Conservation (phyloP, 2,797 vertebrate species). For the Leucoraja ocellata region DNA sequence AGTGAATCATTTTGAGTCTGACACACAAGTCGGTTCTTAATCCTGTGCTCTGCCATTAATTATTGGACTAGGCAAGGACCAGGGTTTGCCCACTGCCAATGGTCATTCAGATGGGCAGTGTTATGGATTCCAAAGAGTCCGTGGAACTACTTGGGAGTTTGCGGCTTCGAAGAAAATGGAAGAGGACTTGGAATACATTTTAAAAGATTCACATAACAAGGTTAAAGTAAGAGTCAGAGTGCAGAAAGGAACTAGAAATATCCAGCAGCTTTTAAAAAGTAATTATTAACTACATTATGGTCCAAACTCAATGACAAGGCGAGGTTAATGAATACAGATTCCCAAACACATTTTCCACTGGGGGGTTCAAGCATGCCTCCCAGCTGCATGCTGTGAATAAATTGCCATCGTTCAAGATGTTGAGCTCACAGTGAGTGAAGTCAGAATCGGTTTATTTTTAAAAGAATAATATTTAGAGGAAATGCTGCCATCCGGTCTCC, state of each 20-base stretch:
- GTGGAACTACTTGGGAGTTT: neutral
- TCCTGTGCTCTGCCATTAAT: neutral
- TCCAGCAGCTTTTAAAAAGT: neutral
- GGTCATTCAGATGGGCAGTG: too few species aligned
- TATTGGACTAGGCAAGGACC: neutral
- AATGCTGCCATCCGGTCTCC: neutral
- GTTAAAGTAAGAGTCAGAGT: neutral
- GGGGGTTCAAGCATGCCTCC: neutral
- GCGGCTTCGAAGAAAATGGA: neutral
- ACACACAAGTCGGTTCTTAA: neutral
- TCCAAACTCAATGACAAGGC: neutral
- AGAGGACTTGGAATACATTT: neutral
- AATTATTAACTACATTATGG: neutral
- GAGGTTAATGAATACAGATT: neutral
- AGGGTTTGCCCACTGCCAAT: neutral
- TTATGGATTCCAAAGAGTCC: too few species aligned
- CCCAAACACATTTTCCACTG: neutral
- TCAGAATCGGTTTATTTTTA: slow-evolving; percentile 16
- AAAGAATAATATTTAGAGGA: slow-evolving; percentile 24
- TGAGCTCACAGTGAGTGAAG: neutral
- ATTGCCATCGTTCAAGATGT: neutral
- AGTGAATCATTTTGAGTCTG: too few species aligned
- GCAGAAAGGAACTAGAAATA: neutral
- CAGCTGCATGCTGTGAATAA: neutral
- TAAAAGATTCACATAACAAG: neutral